Base-by-base conservation (phyloP, 2,888 invertebrate species). In the Megaustenia siamemsis region DNA sequence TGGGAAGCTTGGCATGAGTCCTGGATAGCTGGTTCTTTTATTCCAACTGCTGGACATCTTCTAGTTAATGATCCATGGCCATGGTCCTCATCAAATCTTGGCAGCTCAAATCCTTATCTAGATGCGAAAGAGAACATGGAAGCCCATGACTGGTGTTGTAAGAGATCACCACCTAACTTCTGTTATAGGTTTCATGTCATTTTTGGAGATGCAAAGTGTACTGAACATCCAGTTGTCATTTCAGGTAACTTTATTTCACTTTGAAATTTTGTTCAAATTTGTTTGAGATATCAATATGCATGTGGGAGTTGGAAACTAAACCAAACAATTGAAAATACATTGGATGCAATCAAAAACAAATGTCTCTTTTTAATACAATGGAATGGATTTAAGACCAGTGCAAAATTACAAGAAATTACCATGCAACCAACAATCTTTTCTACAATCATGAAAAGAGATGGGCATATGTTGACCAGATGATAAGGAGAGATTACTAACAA, bases 51-150 rank as follows among this genome's bases (percentile, higher is more conserved):
- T 32, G 75, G 75, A 21, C 75, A 75, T 15, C 15, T 53, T 49
- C 35, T 75, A 21, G 53, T 75, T 21, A 75, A 53, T 75, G 75
- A 75, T 32, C 75, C 75, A 10, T 75, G 75, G 75, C 28, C 21
- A n/a, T 73, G 15, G 3, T 28, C 45, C n/a, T 21, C 5, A 35
- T 40, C 68, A 6, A 5, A 21, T 24, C 28, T 63, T 28, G 38
- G 15, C 45, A 73, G 28, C 45, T 3, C 75, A 75, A 8, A 12
- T 15, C 5, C 49, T 21, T 75, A 75, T 75, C 32, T 35, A 28
- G 53, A 56, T 49, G 75, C 75, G 21, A 15, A 53, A 35, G 75
- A 75, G 15, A 75, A 75, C 24, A 75, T 49, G 38, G 5, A 18
- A 4, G 53, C 75, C 53, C 75, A 53, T 18, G 35, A 5, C 28